Base-by-base conservation (phyloP, 2,888 invertebrate species). In the Aphrophora alni region DNA sequence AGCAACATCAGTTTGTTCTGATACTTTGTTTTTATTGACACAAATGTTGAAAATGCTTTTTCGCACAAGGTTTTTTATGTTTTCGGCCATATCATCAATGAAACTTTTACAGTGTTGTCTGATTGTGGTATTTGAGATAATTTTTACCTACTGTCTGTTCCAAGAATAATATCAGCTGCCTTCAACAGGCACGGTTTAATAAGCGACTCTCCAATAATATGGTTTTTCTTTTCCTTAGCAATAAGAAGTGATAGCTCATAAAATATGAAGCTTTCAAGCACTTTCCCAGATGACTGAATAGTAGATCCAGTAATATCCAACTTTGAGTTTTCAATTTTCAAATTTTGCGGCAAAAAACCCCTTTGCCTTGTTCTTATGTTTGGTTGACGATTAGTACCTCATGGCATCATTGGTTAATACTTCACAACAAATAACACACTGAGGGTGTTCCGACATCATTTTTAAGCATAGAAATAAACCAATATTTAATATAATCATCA, bases 401-500 rank as follows among this genome's bases (percentile, higher is more conserved):
- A 75, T 33, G 21, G 75, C 75, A 24, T 75, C 75, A 74, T 74
- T 74, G 74, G 28, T 74, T 26, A 74, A 27, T 27, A 74, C 74
- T n/a, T 26, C 28, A 33, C 4, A 26, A 14, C 74, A 74, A 27
- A 74, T 74, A 14, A 74, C 74, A 33, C 74, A 74, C 74, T 74
- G 74, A 27, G 74, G 74, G 71, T 71, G 71, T 3, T 71, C n/a
- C 71, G 27, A 71, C 7, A 71, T 71, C 17, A 27, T 73, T 17
- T 73, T 73, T 73, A 73, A 73, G 73, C 25, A 73, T 38, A 38
- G 25, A 71, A 38, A 38, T 73, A 72, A 72, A 78, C 59, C 78
- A 73, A 73, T 73, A 78, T 44, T 78, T 72, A n/a, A 78, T 71
- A 78, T 78, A 78, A n/a, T n/a, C n/a, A n/a, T n/a, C n/a, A n/a